phyloP scores from a whole-genome alignment of 2,797 vertebrate genomes.

The Buceros bicornis region DNA sequence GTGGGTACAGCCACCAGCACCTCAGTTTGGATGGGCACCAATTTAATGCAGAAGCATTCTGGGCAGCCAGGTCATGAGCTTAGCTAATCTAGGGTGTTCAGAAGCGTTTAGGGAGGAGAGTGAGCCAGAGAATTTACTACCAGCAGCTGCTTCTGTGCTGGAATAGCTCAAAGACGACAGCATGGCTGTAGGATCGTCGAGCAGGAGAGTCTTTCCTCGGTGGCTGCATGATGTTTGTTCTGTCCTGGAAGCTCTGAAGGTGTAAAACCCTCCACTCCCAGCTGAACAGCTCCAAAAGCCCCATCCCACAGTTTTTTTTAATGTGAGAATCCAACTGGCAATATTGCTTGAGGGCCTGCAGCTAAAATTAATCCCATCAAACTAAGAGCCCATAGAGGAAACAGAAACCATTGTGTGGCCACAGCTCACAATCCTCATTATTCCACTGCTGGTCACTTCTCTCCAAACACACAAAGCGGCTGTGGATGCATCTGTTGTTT shows the following conservation, averaged over 20 bases:
- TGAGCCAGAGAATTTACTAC: background rate
- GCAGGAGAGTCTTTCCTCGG: accelerated
- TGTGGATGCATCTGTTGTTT: background rate
- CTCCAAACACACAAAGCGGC: background rate
- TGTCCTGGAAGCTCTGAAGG: background rate
- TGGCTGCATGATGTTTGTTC: no score
- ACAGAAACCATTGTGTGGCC: background rate
- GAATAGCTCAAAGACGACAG: background rate
- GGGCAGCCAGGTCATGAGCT: background rate
- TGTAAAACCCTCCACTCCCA: background rate
- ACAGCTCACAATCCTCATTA: background rate
- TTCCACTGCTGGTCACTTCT: background rate
- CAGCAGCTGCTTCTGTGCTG: background rate
- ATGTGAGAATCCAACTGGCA: background rate
- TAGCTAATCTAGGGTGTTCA: background rate
- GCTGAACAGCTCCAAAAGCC: background rate
- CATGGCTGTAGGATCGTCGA: background rate
- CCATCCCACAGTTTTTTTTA: background rate
- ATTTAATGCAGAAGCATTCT: accelerated
- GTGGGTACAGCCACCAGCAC: no score
- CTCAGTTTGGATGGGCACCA: no score
- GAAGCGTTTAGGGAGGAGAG: background rate
- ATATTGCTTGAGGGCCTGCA: background rate
- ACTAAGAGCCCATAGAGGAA: background rate
- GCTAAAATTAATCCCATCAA: background rate